Base-by-base conservation (phyloP, 1,140 invertebrate species). In the Heliothis subflexa region DNA sequence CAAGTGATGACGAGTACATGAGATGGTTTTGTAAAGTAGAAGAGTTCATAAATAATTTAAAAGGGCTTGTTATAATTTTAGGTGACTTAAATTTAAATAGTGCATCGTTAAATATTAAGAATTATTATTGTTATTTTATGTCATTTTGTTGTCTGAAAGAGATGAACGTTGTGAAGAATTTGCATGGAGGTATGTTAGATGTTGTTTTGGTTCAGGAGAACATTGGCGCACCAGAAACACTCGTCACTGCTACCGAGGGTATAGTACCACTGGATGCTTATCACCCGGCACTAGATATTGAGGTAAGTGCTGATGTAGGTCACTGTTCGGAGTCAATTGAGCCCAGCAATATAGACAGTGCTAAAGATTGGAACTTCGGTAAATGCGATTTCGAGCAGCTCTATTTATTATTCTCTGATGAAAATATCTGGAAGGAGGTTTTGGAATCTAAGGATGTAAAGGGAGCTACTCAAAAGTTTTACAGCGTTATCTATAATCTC, bases 51-150 rank as follows among this genome's bases (percentile, higher is more conserved):
- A 59, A 28, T 33, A 12, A 28, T 9, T 59, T 59, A 28, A 28
- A 59, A 14, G 21, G 57, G 0, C 2, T 12, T 4, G 57, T 59
- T 5, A 59, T 59, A 9, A 59, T 59, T 28, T 59, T 59, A 28
- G 57, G 55, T 25, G 55, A 57, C 16, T 3, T 57, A 18, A 57
- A 57, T 18, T 57, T 57, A 25, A 57, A 57, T 18, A 57, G 55
- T 57, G 55, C 12, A 11, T 57, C 55, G 16, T 25, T 57, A 57
- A 57, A 57, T 57, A 40, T 64, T 45, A 40, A n/a, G 9, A 64
- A 64, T 64, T 64, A 64, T 64, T 64, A 47, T 64, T 64, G 62
- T 64, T 64, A 47, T n/a, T 64, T 47, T 57, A 4, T 57, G 5
- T 21, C 54, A 21, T 61, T 61, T 33, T 33, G 13, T 40, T 33